Conservation (phyloP, 1,140 invertebrate genomes). For the Lineus longissimus region DNA sequence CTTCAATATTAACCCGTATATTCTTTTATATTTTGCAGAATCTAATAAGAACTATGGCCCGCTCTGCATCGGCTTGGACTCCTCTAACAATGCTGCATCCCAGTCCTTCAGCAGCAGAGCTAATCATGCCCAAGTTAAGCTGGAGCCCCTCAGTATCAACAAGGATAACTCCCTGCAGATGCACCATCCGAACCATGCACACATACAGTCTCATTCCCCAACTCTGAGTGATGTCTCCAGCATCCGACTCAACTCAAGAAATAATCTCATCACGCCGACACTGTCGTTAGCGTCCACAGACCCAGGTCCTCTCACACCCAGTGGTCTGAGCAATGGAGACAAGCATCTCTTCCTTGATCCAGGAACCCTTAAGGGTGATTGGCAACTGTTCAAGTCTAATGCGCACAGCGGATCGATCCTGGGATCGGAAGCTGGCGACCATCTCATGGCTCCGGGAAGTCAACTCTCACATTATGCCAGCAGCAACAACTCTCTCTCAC, state of each 20-base stretch:
- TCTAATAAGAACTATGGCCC: too few species aligned
- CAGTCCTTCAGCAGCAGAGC: conserved; percentile 8
- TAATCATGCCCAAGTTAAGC: conserved; percentile 9
- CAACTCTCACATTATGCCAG: conserved; percentile 11
- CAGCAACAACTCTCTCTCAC: conserved; percentile 37
- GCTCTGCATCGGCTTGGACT: too few species aligned
- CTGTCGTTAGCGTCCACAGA: conserved; percentile 23
- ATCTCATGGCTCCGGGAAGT: background rate
- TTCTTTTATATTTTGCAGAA: too few species aligned
- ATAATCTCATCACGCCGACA: conserved; percentile 28
- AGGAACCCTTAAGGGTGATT: conserved; percentile 27
- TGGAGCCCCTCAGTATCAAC: conserved; percentile 16
- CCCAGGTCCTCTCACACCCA: conserved; percentile 17
- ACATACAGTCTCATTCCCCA: conserved; percentile 41
- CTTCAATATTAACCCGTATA: too few species aligned
- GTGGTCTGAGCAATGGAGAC: conserved; percentile 24
- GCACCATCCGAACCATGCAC: conserved; percentile 28
- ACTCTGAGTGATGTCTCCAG: conserved; percentile 49
- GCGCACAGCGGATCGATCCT: conserved; percentile 32
- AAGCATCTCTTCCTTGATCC: conserved; percentile 40
- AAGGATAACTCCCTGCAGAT: conserved; percentile 9
- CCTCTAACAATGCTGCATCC: conserved; percentile 6
- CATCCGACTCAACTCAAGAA: conserved; percentile 32
- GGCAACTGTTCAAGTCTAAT: conserved; percentile 25
- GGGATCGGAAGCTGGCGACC: conserved; percentile 18